Base-by-base conservation (phyloP, 2,113 vertebrate genomes). In the Bufo gargarizans region DNA sequence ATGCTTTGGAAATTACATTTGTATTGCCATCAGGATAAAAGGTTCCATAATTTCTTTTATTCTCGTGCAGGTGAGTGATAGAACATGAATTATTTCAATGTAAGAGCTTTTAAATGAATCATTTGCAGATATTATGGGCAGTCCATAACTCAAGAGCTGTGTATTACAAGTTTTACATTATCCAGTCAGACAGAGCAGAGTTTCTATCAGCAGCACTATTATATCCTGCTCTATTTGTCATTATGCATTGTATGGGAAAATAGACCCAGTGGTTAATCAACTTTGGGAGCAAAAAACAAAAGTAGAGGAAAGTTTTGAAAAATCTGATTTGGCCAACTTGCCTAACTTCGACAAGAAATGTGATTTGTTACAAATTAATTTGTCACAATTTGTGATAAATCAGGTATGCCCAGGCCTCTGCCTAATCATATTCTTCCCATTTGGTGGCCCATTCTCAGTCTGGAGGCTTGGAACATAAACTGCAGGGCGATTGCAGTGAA, bases 81-180 rank as follows among this genome's bases (percentile, higher is more conserved):
- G 74, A 78, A 78, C 59, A 84, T 84, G 87, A 89, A 89, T 71
- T 89, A 89, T 89, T 69, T 63, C 59, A 74, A 78, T 76, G 69
- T 77, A 58, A 72, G 77, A 84, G 87, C 87, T 84, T 78, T 84
- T 89, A 78, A 84, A 89, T 89, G 78, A 89, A 89, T 89, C 87
- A 89, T 89, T 84, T 76, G 76, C 72, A 84, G 74, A 84, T 89
- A 89, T 84, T 84, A 89, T 84, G 67, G 74, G 47, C 80, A 84
- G 82, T 78, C 82, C 72, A 89, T 89, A 89, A 89, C 81, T 89
- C 87, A 78, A 77, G 74, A 84, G 59, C 72, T 11, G 53, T 84
- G 59, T 78, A 65, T 65, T 77, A 89, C 72, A 78, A 20, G 87
- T 84, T 83, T 78, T 19, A 56, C 61, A 84, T 65, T 77, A 78